A percentile compares a stretch with the other conserved stretches of the same genome.
phyloP scores from a whole-genome alignment of 2,797 vertebrate species.

The Cirrhinus mrigala region DNA sequence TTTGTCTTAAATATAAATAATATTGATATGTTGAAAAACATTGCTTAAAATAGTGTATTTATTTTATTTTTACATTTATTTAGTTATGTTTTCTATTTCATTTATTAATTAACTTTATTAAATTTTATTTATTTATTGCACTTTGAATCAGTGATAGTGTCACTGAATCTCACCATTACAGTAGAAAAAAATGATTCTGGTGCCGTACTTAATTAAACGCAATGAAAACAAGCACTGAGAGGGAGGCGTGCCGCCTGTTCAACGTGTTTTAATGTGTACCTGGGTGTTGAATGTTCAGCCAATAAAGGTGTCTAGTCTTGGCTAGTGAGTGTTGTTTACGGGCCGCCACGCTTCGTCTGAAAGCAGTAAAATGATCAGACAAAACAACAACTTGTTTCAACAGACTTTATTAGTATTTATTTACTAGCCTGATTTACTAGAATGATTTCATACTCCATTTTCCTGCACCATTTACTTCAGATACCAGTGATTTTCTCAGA shows the following conservation, averaged over 20 bases:
- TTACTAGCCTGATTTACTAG: background rate
- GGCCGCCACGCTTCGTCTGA: background rate
- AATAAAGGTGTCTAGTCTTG: conserved; percentile 7
- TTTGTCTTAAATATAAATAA: background rate
- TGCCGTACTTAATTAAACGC: background rate
- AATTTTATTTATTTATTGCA: background rate
- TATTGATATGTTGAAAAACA: background rate
- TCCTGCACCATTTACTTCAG: background rate
- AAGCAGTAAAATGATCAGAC: background rate
- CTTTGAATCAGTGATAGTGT: background rate
- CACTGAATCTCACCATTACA: background rate
- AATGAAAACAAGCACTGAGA: background rate
- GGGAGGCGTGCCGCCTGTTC: background rate
- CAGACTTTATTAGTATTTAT: conserved; percentile 1
- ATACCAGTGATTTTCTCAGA: conserved; percentile 1
- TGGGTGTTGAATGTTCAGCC: background rate
- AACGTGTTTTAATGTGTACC: background rate
- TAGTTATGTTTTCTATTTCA: no score
- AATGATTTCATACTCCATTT: background rate
- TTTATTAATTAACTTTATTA: no score
- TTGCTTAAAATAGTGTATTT: no score
- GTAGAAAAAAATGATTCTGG: background rate
- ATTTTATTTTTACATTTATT: no score
- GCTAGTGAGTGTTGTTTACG: background rate
- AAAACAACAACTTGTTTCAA: background rate